A percentile compares a stretch with the other conserved stretches of the same genome.
These are phyloP conservation scores for Lepilemur septentrionalis DNA, from an alignment of 2,797 vertebrate species.

Conservation along the genomic window DNA sequence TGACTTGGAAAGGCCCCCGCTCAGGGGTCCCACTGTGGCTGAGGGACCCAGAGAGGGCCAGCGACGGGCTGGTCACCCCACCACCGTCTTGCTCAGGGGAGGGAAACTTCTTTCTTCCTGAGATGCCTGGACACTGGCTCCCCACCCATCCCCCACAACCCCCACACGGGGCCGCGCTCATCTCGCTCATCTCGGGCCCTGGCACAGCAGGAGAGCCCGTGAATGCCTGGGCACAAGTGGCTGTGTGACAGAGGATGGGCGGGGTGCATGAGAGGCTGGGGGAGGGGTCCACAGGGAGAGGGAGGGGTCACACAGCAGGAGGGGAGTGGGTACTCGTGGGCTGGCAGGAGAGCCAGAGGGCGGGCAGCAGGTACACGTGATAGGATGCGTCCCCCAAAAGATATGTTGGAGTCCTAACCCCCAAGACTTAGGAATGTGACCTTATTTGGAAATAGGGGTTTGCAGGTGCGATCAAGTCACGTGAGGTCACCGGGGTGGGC, in stretches of 20 bases:
- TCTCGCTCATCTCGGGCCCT: accelerated
- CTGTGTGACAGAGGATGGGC: background rate
- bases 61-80: background rate
- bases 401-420: background rate
- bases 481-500: too few species aligned
- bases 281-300: background rate
- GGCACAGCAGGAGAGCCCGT: accelerated
- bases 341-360: accelerated
- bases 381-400: background rate
- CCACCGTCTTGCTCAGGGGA: accelerated
- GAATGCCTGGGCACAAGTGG: background rate
- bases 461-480: background rate
- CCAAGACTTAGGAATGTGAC: background rate
- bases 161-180: background rate
- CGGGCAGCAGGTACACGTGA: accelerated
- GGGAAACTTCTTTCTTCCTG: background rate
- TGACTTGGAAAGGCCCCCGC: accelerated
- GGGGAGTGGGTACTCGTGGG: accelerated
- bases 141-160: background rate
- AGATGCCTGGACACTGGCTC: background rate
- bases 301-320: accelerated
- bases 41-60: background rate
- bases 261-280: background rate
- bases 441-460: background rate
- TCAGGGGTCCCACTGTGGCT: accelerated